Evolutionary conservation across 2,113 vertebrate genomes (phyloP).

Genomic region (Aepyceros melampus): DNA sequence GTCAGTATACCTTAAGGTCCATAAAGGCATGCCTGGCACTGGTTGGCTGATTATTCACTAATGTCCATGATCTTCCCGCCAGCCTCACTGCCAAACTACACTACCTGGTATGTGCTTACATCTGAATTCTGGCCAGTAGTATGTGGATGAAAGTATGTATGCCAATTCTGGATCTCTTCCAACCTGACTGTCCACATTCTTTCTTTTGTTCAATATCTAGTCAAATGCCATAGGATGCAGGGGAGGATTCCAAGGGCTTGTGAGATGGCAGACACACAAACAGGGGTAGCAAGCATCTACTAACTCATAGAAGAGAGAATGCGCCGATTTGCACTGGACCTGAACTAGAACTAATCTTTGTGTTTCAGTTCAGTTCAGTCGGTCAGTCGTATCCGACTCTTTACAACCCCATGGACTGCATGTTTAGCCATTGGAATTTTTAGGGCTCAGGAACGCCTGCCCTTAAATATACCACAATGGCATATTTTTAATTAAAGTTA

Average conservation of each 20-base stretch:
- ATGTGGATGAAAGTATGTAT: neutral
- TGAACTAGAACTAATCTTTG: neutral
- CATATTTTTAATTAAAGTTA: neutral
- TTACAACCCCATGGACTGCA: neutral
- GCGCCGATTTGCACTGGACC: fast-evolving
- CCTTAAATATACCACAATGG: too few relatives aligned
- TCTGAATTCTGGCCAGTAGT: neutral
- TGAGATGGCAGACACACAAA: neutral
- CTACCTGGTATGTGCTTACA: neutral
- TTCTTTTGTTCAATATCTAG: neutral
- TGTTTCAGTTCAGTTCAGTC: neutral
- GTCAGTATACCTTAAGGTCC: neutral
- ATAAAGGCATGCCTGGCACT: neutral
- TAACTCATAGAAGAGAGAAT: neutral
- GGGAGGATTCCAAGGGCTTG: neutral
- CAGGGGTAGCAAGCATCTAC: too few relatives aligned
- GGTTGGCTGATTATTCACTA: neutral
- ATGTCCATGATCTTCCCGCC: neutral
- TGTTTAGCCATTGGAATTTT: neutral
- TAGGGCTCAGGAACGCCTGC: neutral
- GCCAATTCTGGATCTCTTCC: neutral
- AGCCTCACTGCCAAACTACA: neutral
- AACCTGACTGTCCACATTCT: neutral
- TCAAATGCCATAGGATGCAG: neutral
- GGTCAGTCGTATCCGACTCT: neutral